Evolutionary conservation across 1,140 invertebrate genomes (phyloP).

Genomic region (Zaprionus camerounensis): DNA sequence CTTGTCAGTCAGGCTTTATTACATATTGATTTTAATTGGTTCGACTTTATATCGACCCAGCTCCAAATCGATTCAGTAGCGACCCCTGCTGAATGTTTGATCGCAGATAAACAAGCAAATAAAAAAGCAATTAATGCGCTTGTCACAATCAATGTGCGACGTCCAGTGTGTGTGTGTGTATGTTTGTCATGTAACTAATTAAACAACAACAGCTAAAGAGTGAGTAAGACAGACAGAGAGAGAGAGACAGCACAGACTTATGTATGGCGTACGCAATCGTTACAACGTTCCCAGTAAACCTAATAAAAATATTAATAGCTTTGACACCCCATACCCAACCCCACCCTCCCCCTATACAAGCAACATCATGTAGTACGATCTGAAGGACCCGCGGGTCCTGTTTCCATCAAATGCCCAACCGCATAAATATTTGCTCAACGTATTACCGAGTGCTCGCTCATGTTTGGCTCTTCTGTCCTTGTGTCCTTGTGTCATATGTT

Average conservation of each 20-base stretch:
- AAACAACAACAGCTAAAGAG: constrained; percentile 42
- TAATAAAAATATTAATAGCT: constrained; percentile 62
- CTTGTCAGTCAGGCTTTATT: neutral
- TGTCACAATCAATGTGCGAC: constrained; percentile 46
- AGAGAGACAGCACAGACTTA: constrained; percentile 20
- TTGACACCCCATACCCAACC: constrained; percentile 17
- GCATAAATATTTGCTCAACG: constrained; percentile 62
- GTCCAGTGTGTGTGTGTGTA: constrained; percentile 7
- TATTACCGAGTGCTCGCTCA: constrained; percentile 45
- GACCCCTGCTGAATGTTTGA: constrained; percentile 36
- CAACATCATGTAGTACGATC: constrained; percentile 5
- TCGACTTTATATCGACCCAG: constrained; percentile 7
- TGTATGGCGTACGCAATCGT: constrained; percentile 37
- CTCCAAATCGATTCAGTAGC: constrained; percentile 26
- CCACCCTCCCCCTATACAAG: no score
- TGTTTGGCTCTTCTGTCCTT: constrained; percentile 53
- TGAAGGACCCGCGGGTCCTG: constrained; percentile 2
- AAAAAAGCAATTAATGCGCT: constrained; percentile 64
- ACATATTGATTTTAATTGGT: constrained; percentile 37
- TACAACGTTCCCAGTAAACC: constrained; percentile 45
- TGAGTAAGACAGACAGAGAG: neutral
- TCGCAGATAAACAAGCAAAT: constrained; percentile 53
- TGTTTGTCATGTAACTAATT: constrained; percentile 49
- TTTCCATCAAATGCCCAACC: constrained; percentile 30
- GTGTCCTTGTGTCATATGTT: constrained; percentile 58